These are phyloP conservation scores for Sebastes melanostomus DNA, from an alignment of 2,797 vertebrate genomes.

Conservation along the genomic window DNA sequence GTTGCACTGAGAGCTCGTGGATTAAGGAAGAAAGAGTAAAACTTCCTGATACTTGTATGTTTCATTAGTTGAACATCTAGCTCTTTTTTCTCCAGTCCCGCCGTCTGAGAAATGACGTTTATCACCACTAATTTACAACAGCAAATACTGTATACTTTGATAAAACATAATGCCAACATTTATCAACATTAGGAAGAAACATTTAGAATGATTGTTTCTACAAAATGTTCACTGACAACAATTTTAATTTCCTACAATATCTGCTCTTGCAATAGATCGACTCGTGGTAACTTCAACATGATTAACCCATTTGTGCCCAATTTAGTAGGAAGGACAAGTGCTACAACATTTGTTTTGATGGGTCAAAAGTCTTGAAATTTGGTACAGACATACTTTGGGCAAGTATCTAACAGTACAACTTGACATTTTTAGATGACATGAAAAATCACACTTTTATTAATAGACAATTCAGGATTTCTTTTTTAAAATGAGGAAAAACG, in stretches of 20 bases:
- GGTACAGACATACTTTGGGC: no score
- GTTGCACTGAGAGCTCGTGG: conserved; percentile 8
- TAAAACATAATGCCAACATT: not conserved
- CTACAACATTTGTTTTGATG: no score
- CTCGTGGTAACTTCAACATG: not conserved
- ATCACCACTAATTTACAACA: not conserved
- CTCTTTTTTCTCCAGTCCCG: not conserved
- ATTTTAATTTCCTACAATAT: not conserved
- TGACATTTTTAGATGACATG: not conserved
- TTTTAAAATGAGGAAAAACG: no score
- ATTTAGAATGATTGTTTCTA: not conserved
- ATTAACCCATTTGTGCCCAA: no score
- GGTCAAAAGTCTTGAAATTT: no score
- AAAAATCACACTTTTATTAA: no score
- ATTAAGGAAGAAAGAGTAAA: conserved; percentile 1
- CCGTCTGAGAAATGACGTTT: not conserved
- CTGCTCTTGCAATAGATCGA: not conserved
- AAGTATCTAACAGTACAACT: no score
- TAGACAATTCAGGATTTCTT: no score
- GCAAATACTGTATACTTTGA: not conserved
- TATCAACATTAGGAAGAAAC: not conserved
- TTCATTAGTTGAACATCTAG: not conserved
- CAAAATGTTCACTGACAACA: not conserved
- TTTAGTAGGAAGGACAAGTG: no score
- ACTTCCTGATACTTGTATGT: not conserved